Evolutionary conservation across 2,797 vertebrate genomes (phyloP), one percentile per base, ranked within the genome.

Genomic region (Apogon talboti): DNA sequence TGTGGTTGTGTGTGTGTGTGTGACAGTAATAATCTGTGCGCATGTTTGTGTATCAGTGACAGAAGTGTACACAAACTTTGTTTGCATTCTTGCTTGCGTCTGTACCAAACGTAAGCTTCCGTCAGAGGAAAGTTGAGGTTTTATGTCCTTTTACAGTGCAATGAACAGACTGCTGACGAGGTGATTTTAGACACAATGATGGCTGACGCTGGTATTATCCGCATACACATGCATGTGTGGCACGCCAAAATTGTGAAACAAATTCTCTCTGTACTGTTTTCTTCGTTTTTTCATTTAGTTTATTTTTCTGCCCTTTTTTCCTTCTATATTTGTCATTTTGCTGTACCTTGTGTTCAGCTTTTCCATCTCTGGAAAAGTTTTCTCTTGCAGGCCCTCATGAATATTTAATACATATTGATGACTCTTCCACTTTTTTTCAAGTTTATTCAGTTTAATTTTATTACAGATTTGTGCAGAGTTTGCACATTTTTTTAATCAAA

Each of bases 121-220:
- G 79, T 83, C 81, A 78, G 48, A 87, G 89, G 90, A 90, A 91
- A 86, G 76, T 79, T 91, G 79, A 87, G 86, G 71, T 52, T 90
- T 86, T 86, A 62, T 78, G 79, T 88, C 72, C 50, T 66, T 90
- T 91, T 89, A 91, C 84, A 84, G 54, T 87, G 75, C 45, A 78
- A 58, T 74, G 66, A 84, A 76, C 55, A 89, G 48, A 88, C 65
- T 84, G 91, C 91, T 92, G 89, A 92, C 77, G 18, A 14, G 33
- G 37, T 76, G 65, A 81, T 76, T 89, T 86, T 43, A 78, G 19
- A 52, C 48, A 62, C 21, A 59, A 28, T 28, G 24, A 28, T 4
- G 6, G 24, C 6, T 28, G 24, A 28, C 6, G 24, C 4, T 28
- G 24, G 24, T 28, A 28, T 28, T 28, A 28, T 4, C 33, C 44